phyloP scores from a whole-genome alignment of 2,888 invertebrate genomes.

The Pollenia labialis region DNA sequence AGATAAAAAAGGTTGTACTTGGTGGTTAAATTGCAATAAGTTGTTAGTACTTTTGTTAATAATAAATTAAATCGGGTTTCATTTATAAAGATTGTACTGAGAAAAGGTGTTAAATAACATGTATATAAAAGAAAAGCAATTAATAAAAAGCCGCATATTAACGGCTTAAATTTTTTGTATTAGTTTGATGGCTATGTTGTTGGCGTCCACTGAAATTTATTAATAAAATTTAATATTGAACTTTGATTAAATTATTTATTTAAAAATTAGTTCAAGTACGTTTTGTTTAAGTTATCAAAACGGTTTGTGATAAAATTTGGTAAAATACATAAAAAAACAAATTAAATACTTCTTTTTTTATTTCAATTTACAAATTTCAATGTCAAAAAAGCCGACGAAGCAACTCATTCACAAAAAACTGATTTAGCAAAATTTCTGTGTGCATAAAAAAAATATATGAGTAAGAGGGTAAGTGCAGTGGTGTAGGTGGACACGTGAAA shows the following conservation, averaged over 20 bases:
- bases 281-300: slow-evolving; percentile 50
- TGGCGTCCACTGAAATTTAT: slow-evolving; percentile 18
- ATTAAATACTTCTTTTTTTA: slow-evolving; percentile 14
- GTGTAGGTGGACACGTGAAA: background rate
- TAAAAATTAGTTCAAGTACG: slow-evolving; percentile 49
- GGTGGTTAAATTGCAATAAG: background rate
- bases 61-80: background rate
- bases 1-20: background rate
- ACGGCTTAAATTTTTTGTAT: slow-evolving; percentile 9
- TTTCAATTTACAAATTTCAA: slow-evolving; percentile 66
- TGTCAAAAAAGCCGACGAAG: slow-evolving; percentile 70
- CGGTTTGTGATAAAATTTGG: slow-evolving; percentile 49
- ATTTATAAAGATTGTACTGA: background rate
- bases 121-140: background rate
- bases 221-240: slow-evolving; percentile 57
- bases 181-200: background rate
- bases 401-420: slow-evolving; percentile 53
- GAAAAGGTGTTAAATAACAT: background rate
- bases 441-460: slow-evolving; percentile 50
- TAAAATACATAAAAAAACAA: slow-evolving; percentile 43
- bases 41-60: slow-evolving; percentile 1
- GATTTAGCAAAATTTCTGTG: slow-evolving; percentile 63
- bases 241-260: slow-evolving; percentile 35
- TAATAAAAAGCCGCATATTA: slow-evolving; percentile 15
- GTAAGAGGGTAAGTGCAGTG: slow-evolving; percentile 59